A percentile compares a stretch with the other conserved stretches of the same genome.
Conservation (phyloP, 64 coral and sea anemone genomes). For the Actinia equina region DNA sequence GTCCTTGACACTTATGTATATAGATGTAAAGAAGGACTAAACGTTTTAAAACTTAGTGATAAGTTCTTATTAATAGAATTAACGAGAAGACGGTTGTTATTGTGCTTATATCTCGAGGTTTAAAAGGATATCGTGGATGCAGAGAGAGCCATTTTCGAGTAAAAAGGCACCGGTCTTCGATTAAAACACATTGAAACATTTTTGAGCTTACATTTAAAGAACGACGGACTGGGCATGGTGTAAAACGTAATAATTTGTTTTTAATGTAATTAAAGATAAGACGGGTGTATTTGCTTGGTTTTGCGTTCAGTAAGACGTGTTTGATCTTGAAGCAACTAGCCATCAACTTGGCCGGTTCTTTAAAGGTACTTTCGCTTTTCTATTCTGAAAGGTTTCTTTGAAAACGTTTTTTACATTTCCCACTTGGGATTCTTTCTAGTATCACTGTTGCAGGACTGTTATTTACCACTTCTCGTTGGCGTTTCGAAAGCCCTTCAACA, state of each 20-base stretch:
- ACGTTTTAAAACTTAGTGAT: too few relatives aligned
- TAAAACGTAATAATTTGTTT: neutral
- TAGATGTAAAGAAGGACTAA: too few relatives aligned
- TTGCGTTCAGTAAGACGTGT: neutral
- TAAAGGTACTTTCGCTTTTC: neutral
- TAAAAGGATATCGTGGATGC: too few relatives aligned
- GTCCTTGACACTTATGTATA: too few relatives aligned
- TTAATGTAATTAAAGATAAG: conserved; percentile 1
- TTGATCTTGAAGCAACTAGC: neutral
- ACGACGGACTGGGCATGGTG: neutral
- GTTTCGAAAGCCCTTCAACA: neutral
- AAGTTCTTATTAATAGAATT: too few relatives aligned
- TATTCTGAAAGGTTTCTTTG: neutral
- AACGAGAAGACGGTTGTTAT: too few relatives aligned
- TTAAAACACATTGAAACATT: neutral
- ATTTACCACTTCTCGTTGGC: neutral
- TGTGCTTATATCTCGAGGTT: too few relatives aligned
- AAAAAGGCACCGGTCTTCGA: too few relatives aligned
- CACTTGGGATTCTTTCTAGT: neutral
- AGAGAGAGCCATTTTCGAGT: too few relatives aligned
- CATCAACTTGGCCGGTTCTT: neutral
- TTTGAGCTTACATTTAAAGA: neutral
- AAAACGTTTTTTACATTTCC: neutral
- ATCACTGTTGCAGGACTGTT: neutral
- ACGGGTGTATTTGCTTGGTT: neutral